These are phyloP conservation scores for Hypsopygia costalis DNA, from an alignment of 2,888 invertebrate species.

Conservation along the genomic window DNA sequence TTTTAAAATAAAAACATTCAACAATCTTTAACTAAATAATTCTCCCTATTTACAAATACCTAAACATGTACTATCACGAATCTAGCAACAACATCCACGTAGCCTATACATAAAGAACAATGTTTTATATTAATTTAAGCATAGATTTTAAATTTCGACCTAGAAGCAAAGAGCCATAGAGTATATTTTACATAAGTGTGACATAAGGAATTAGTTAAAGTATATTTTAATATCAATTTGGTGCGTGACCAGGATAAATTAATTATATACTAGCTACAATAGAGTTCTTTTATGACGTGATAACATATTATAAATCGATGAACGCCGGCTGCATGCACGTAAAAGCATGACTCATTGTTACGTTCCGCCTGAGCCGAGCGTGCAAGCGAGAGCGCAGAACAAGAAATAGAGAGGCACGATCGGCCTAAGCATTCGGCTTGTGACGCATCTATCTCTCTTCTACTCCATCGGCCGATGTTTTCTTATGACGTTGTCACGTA, in stretches of 20 bases:
- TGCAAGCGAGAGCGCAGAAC: too few species aligned
- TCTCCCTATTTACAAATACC: constrained; percentile 22
- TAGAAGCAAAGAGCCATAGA: constrained; percentile 15
- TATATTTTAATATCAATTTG: neutral
- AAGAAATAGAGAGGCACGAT: too few species aligned
- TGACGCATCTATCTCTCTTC: too few species aligned
- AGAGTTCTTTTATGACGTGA: too few species aligned
- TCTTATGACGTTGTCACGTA: too few species aligned
- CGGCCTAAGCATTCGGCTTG: too few species aligned
- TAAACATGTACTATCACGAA: constrained; percentile 21
- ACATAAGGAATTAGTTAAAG: neutral
- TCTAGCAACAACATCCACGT: constrained; percentile 30
- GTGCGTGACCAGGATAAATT: neutral
- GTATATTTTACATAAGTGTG: constrained; percentile 11
- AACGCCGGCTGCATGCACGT: too few species aligned
- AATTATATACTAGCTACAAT: neutral
- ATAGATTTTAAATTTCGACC: constrained; percentile 13
- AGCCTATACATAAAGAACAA: constrained; percentile 21
- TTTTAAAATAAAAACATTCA: constrained; percentile 10
- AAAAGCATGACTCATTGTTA: too few species aligned
- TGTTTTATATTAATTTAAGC: constrained; percentile 15
- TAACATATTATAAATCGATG: too few species aligned
- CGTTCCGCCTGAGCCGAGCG: too few species aligned
- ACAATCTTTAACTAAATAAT: constrained; percentile 8
- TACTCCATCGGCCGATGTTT: too few species aligned